Base-by-base conservation (phyloP, 2,113 vertebrate species). In the Puntigrus tetrazona region DNA sequence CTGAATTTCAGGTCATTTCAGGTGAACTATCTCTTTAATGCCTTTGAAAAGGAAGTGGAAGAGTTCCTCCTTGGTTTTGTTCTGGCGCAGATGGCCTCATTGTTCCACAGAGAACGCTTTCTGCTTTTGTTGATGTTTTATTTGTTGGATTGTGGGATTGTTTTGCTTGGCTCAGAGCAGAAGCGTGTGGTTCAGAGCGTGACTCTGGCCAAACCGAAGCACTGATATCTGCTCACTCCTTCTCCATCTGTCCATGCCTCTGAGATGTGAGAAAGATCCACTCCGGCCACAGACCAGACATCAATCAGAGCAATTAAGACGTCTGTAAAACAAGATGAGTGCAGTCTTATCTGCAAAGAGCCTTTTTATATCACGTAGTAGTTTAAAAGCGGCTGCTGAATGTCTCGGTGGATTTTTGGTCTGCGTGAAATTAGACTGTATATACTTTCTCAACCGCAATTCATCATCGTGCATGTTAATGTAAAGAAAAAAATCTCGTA, bases 191-290 rank as follows among this genome's bases (percentile, higher is more conserved):
- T 70, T 47, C 79, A 34, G 27, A 80, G 76, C 38, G 63, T 72
- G 7, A 38, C 29, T 77, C 65, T 5, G 3, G 22, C n/a, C 20
- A 41, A 18, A 57, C 50, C 59, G 20, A 70, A 85, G 50, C 38
- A 7, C 72, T 72, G 18, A 41, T 61, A 67, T 52, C n/a, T 25
- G 14, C 8, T 3, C 61, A 9, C 8, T 52, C 36, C 27, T 36
- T 55, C 76, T 78, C 84, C 69, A 65, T 81, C 84, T 85, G 67
- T 74, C 45, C 34, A 38, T n/a, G 10, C 34, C n/a, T 1, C 41
- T 8, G 70, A 45, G 70, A 73, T 45, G 70, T 27, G 70, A 25
- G 25, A 75, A 74, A 47, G 25, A 20, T 74, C 27, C 8, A 3
- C 45, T 76, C 7, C 14, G 2, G 72, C 72, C 43, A 61, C 43